These are phyloP conservation scores for Microcebus ravelobensis DNA, from an alignment of 2,113 vertebrate species.

Conservation along the genomic window DNA sequence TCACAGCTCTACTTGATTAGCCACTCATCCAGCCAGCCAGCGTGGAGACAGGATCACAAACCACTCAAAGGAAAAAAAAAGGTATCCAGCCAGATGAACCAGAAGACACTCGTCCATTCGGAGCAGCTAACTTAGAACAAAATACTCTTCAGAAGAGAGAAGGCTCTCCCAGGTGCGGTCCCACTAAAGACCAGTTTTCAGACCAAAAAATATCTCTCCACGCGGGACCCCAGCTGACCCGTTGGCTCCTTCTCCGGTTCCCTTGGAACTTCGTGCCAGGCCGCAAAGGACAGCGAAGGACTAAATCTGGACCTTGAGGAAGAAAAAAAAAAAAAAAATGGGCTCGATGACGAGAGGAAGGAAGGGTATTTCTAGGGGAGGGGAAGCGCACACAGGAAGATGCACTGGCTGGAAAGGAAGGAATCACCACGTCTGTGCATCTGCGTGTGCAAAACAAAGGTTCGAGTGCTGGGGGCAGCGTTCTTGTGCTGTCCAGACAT, in stretches of 20 bases:
- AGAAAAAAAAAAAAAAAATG: neutral
- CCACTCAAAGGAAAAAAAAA: accelerated
- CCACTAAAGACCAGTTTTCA: neutral
- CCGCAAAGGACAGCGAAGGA: neutral
- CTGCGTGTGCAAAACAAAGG: accelerated
- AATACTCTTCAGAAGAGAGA: neutral
- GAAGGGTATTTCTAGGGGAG: accelerated
- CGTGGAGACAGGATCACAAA: accelerated
- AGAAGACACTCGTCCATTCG: neutral
- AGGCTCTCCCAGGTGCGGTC: neutral
- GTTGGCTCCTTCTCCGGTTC: accelerated
- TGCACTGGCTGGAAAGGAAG: no score
- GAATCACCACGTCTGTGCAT: accelerated
- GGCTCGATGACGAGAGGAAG: accelerated
- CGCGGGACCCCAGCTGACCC: accelerated
- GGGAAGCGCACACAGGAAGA: accelerated
- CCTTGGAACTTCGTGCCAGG: neutral
- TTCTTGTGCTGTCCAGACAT: accelerated
- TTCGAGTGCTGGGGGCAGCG: accelerated
- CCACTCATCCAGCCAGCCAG: no score
- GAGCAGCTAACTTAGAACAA: neutral
- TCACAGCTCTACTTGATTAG: neutral
- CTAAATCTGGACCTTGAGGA: neutral
- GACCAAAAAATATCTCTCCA: neutral
- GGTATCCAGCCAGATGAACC: no score